phyloP scores from a whole-genome alignment of 2,888 invertebrate genomes.

The Oxytorus armatus region DNA sequence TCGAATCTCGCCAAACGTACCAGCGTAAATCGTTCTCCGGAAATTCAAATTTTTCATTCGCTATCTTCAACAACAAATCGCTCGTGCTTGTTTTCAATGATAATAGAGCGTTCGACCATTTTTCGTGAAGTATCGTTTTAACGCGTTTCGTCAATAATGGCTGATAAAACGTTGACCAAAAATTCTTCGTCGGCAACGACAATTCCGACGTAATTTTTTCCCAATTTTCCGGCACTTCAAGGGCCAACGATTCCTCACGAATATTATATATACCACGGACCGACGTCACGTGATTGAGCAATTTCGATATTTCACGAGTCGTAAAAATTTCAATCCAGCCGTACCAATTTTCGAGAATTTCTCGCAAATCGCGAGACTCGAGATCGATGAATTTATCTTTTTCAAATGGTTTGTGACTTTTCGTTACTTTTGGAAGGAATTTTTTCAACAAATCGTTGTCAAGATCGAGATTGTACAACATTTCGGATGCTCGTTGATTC shows the following conservation, averaged over 20 bases:
- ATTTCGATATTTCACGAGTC: constrained; percentile 86
- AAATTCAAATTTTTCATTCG: constrained; percentile 82
- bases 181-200: constrained; percentile 87
- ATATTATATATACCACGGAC: constrained; percentile 90
- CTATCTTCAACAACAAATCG: constrained; percentile 77
- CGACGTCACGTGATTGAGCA: constrained; percentile 88
- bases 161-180: constrained; percentile 91
- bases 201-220: constrained; percentile 87
- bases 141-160: constrained; percentile 90
- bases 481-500: constrained; percentile 85
- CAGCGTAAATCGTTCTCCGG: constrained; percentile 89
- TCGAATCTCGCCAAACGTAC: constrained; percentile 91
- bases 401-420: constrained; percentile 79
- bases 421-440: constrained; percentile 86
- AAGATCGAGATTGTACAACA: constrained; percentile 87
- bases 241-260: constrained; percentile 88
- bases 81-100: constrained; percentile 69
- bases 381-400: constrained; percentile 75
- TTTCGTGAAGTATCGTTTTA: constrained; percentile 83
- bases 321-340: constrained; percentile 87
- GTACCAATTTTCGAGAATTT: constrained; percentile 88
- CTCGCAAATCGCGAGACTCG: constrained; percentile 80
- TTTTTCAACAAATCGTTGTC: constrained; percentile 86
- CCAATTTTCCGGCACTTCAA: constrained; percentile 88
- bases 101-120: constrained; percentile 76